Conservation (phyloP, 1,140 invertebrate species). For the Macrobrachium nipponense region DNA sequence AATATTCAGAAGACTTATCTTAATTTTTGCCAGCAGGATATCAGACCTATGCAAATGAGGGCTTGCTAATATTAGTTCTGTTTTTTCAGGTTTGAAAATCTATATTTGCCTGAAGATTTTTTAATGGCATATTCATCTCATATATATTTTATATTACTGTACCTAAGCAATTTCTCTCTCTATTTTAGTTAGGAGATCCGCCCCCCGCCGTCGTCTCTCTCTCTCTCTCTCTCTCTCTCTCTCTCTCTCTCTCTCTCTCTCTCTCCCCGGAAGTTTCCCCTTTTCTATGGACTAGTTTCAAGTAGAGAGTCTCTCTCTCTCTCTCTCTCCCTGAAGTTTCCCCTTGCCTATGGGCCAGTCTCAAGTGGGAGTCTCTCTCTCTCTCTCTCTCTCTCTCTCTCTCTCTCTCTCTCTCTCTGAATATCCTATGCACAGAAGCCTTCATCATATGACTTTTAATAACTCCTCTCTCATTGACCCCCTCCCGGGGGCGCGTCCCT, state of each 20-base stretch:
- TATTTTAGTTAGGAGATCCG: neutral
- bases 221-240: neutral
- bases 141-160: neutral
- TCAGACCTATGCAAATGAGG: too few relatives aligned
- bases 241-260: neutral
- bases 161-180: neutral
- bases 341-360: too few relatives aligned
- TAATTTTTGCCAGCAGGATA: too few relatives aligned
- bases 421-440: neutral
- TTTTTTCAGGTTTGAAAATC: too few relatives aligned
- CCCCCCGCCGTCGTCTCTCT: neutral
- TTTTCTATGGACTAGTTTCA: neutral
- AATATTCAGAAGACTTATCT: too few relatives aligned
- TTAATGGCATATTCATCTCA: neutral
- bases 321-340: slow-evolving; percentile 11
- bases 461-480: neutral
- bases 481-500: neutral
- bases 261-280: neutral
- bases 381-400: slow-evolving; percentile 25
- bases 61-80: too few relatives aligned
- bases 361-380: neutral
- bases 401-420: neutral
- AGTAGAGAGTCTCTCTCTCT: neutral
- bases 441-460: neutral
- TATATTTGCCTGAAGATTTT: neutral